Base-by-base conservation (phyloP, 2,113 vertebrate genomes). In the Columba janthina region DNA sequence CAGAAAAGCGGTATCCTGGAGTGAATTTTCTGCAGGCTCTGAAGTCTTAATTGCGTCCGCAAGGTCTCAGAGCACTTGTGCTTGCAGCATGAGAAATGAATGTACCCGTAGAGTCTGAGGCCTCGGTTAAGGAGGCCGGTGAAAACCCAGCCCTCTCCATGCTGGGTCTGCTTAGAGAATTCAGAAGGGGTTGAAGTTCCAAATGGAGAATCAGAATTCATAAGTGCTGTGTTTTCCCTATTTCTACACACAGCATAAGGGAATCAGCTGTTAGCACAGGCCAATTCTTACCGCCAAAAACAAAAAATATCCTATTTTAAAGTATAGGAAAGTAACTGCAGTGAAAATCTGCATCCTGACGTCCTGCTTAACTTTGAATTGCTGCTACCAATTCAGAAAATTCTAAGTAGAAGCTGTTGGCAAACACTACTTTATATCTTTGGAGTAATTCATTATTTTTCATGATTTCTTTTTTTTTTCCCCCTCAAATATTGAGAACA, bases 61-160 rank as follows among this genome's bases (percentile, higher is more conserved):
- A 95, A 95, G 90, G 51, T 87, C 94, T 89, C 91, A 78, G 54
- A 78, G 40, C 0, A 15, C 61, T 91, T 84, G 82, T 95, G 72
- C 64, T 80, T 92, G 75, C 69, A 86, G 69, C 31, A 79, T 82
- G 85, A 96, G 93, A 95, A 97, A 96, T 93, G 64, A 91, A 80
- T 46, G 60, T n/a, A 74, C 67, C 61, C 64, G 54, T n/a, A 69
- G 78, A 74, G 71, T 77, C 9, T 80, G 89, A 93, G 89, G 89
- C 64, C 77, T 67, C 90, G 28, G 89, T 60, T 85, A 71, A 91
- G 75, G 72, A 77, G 7, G 38, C 36, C 71, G 86, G 76, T 73
- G 50, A 88, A 93, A 94, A 83, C 29, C 90, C 92, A 60, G 85
- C 83, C 85, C 56, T 34, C 72, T 88, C 82, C 91, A 86, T 74